Percentiles rank a stretch among this genome's conserved stretches.
phyloP scores from a whole-genome alignment of 2,113 vertebrate genomes.

The Ceyx margarethae region DNA sequence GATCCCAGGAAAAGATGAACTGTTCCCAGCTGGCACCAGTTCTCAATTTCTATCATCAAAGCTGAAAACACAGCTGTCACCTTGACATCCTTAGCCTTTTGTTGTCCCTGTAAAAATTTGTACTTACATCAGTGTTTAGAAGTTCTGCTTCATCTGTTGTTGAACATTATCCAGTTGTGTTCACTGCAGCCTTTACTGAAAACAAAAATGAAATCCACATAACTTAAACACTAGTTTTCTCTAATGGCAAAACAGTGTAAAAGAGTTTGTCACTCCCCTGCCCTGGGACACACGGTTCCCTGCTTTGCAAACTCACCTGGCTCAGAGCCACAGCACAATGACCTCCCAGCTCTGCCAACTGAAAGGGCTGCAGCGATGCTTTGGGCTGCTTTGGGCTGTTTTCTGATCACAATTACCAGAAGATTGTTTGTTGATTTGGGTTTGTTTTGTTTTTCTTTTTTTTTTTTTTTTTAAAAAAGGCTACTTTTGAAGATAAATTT shows the following conservation, averaged over 20 bases:
- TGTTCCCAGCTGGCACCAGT: not conserved
- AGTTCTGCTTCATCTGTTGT: constrained; percentile 12
- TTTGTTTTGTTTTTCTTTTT: not conserved
- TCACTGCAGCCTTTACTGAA: not conserved
- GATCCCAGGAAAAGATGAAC: not conserved
- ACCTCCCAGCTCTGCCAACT: not conserved
- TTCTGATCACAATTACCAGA: not conserved
- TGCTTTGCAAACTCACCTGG: not conserved
- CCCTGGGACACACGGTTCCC: not conserved
- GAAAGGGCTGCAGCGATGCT: not conserved
- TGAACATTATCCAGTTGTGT: not conserved
- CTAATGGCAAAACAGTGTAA: not conserved
- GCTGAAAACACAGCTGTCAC: constrained; percentile 33
- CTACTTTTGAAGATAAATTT: not conserved
- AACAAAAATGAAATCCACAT: not conserved
- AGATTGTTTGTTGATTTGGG: not conserved
- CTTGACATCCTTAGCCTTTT: constrained; percentile 7
- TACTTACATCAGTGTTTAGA: not conserved
- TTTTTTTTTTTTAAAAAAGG: too few relatives aligned
- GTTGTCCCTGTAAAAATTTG: not conserved
- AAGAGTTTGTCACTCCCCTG: not conserved
- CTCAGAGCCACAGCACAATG: not conserved
- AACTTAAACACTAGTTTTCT: not conserved
- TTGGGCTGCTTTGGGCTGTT: not conserved
- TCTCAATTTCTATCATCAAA: constrained; percentile 15